Base-by-base conservation (phyloP, 2,113 vertebrate genomes). In the Fulica atra region DNA sequence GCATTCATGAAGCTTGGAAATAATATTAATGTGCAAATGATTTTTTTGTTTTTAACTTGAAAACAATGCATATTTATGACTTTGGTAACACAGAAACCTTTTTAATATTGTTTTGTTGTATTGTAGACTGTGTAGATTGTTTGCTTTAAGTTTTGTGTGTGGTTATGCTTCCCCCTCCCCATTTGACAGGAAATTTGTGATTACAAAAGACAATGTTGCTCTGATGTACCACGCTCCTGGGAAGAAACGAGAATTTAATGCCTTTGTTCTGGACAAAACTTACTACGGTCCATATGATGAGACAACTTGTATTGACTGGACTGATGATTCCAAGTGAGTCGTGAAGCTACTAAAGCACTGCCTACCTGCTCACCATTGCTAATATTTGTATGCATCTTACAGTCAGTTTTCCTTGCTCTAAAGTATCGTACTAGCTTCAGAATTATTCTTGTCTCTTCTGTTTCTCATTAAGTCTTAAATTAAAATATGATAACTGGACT, bases 251-350 rank as follows among this genome's bases (percentile, higher is more conserved):
- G 99, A 99, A 85, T 99, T 99, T 86, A 99, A 99, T 5, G 99
- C 99, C 0, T 99, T 99, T 26, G 98, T 99, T 57, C 95, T 99
- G 96, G 99, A 99, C 97, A 99, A 99, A 96, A 99, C 98, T 59
- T 99, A 99, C 72, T 99, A 98, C 5, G 99, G 99, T 11, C 99
- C 99, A 0, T 99, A 99, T 3, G 99, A 99, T 48, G 99, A 99
- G 93, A 99, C 99, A 59, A 99, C 99, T 7, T 99, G 99, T 96
- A 99, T 99, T 6, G 99, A 99, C 98, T 99, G 99, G 99, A 99
- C 99, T 0, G 98, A 99, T 16, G 99, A 99, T 97, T 99, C 99
- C 72, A 99, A 98, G 99, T 99, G 96, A 97, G 98, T 94, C 9
- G 6, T 78, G 92, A 28, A 88, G 42, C 50, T 38, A n/a, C 50